phyloP scores from a whole-genome alignment of 1,140 invertebrate species.

The Spodoptera frugiperda region DNA sequence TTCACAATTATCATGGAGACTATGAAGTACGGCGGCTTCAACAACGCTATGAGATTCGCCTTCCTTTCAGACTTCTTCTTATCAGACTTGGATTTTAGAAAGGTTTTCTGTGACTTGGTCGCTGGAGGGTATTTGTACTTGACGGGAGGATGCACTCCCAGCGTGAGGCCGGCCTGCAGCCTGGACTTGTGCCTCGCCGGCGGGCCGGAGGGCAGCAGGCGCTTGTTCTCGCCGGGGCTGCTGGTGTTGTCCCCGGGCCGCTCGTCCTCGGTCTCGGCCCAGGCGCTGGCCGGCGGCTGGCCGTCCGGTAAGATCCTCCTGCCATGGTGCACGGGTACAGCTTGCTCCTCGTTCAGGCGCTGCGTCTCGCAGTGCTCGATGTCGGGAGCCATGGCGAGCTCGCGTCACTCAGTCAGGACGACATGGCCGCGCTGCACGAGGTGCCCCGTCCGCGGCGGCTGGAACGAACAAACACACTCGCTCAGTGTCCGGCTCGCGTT shows the following conservation, averaged over 20 bases:
- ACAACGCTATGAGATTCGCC: constrained; percentile 65
- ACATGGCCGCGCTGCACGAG: constrained; percentile 1
- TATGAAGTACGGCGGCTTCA: constrained; percentile 77
- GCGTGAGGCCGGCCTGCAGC: constrained; percentile 69
- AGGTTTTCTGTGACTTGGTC: constrained; percentile 55
- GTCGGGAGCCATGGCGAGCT: constrained; percentile 71
- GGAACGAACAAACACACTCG: not conserved
- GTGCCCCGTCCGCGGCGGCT: not conserved
- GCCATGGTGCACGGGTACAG: constrained; percentile 60
- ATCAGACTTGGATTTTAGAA: constrained; percentile 71
- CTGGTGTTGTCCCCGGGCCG: constrained; percentile 53
- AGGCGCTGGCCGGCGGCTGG: constrained; percentile 61
- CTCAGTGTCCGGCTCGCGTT: constrained; percentile 4
- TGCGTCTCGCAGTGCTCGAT: constrained; percentile 67
- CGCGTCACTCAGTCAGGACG: constrained; percentile 54
- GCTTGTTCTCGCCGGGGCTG: constrained; percentile 70
- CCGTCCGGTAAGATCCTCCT: constrained; percentile 65
- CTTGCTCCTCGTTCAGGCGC: constrained; percentile 56
- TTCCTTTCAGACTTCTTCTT: constrained; percentile 72
- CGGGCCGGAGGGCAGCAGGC: constrained; percentile 58
- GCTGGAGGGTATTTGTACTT: constrained; percentile 64
- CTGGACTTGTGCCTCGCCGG: constrained; percentile 56
- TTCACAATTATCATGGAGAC: constrained; percentile 72
- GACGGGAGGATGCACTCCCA: constrained; percentile 62
- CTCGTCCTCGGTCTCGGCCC: constrained; percentile 69